These are phyloP conservation scores for Coboldia fuscipes DNA, from an alignment of 1,140 invertebrate genomes.

Conservation along the genomic window DNA sequence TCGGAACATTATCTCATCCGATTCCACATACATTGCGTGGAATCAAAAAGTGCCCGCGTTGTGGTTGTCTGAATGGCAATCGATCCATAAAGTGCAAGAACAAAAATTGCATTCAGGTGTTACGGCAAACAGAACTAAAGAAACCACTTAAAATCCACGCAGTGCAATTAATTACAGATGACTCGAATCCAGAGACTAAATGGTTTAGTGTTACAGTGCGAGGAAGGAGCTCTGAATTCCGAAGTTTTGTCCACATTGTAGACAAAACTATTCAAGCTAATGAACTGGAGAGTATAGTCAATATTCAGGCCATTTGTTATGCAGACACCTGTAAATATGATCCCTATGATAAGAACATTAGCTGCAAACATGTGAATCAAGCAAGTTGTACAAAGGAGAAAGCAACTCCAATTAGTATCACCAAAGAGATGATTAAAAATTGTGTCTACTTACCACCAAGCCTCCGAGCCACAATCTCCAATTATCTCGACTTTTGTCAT, in stretches of 20 bases:
- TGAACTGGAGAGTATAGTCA: conserved; percentile 11
- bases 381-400: too few species aligned
- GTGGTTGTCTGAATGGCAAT: conserved; percentile 13
- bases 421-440: too few species aligned
- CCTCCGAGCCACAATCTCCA: too few species aligned
- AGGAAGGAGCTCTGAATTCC: conserved; percentile 9
- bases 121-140: conserved; percentile 8
- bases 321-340: conserved; percentile 10
- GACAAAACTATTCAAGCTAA: conserved; percentile 9
- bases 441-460: too few species aligned
- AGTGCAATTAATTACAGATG: conserved; percentile 11
- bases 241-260: conserved; percentile 13
- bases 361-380: conserved; percentile 8
- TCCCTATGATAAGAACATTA: conserved; percentile 1
- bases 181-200: conserved; percentile 6
- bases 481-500: too few species aligned
- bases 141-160: conserved; percentile 4
- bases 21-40: conserved; percentile 9
- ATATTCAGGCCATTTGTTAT: conserved; percentile 13
- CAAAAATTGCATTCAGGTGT: conserved; percentile 9
- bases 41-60: conserved; percentile 10
- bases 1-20: too few species aligned
- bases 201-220: conserved; percentile 12
- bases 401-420: too few species aligned
- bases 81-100: conserved; percentile 12